phyloP scores from a whole-genome alignment of 2,888 invertebrate genomes.

The Miltochrista miniata region DNA sequence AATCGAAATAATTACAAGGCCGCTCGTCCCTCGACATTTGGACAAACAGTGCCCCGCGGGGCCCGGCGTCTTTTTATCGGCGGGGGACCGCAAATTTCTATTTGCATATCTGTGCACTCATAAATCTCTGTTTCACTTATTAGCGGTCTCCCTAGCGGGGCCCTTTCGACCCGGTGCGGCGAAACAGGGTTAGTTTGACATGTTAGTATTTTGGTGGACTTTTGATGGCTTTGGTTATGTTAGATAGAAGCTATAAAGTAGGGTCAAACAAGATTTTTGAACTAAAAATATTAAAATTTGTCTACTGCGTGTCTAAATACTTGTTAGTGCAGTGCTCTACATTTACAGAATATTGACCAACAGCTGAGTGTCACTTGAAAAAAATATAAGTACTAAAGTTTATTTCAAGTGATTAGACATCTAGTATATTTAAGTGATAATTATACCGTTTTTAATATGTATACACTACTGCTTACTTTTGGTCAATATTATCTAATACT shows the following conservation, averaged over 20 bases:
- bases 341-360: not conserved
- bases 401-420: too few species aligned
- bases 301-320: not conserved
- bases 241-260: not conserved
- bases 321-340: not conserved
- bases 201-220: constrained; percentile 16
- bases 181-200: constrained; percentile 48
- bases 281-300: not conserved
- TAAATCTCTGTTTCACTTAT: constrained; percentile 84
- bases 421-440: too few species aligned
- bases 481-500: too few species aligned
- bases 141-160: constrained; percentile 63
- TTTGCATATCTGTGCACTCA: constrained; percentile 82
- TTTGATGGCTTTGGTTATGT: not conserved
- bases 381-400: too few species aligned
- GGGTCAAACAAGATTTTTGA: too few species aligned
- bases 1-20: constrained; percentile 71
- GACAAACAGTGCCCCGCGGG: constrained; percentile 71
- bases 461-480: too few species aligned
- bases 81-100: constrained; percentile 81
- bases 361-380: too few species aligned
- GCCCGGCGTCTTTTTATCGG: constrained; percentile 78
- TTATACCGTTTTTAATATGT: too few species aligned
- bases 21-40: constrained; percentile 73
- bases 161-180: constrained; percentile 45